Conservation (phyloP, 1,140 invertebrate species). For the Chionoecetes opilio region DNA sequence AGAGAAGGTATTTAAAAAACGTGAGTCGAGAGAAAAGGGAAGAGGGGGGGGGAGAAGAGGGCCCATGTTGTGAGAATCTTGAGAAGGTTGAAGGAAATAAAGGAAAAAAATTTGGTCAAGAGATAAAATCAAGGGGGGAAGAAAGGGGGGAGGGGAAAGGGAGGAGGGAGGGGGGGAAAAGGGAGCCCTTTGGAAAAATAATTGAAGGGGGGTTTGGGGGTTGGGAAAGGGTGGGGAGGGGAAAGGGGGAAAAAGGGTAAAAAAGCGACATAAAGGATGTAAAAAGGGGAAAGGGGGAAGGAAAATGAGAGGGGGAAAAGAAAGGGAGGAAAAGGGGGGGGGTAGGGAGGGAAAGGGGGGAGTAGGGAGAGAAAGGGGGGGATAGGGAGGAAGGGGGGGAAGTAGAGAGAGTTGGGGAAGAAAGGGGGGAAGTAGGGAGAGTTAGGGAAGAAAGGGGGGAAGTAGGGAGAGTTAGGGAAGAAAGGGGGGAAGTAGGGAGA, state of each 20-base stretch:
- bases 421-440: not conserved
- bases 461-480: not conserved
- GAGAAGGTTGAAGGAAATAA: not conserved
- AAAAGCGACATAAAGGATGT: not conserved
- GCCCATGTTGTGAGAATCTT: slow-evolving; percentile 23
- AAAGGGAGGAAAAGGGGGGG: not conserved
- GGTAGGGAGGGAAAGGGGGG: not conserved
- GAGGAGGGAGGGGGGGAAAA: not conserved
- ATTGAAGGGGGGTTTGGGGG: not conserved
- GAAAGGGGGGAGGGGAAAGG: no score
- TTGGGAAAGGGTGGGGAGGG: not conserved
- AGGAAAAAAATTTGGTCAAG: no score
- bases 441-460: not conserved
- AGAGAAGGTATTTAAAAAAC: not conserved
- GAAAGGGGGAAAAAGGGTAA: not conserved
- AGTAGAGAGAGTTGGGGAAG: not conserved
- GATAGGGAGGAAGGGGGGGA: not conserved
- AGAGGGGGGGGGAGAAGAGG: not conserved
- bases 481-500: not conserved
- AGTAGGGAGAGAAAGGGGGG: not conserved
- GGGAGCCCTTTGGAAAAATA: not conserved
- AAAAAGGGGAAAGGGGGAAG: not conserved
- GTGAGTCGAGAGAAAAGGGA: not conserved
- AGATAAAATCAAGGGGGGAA: no score
- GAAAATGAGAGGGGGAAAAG: not conserved